A percentile compares a stretch with the other conserved stretches of the same genome.
phyloP scores from a whole-genome alignment of 2,113 vertebrate species.

The Catagonus wagneri region DNA sequence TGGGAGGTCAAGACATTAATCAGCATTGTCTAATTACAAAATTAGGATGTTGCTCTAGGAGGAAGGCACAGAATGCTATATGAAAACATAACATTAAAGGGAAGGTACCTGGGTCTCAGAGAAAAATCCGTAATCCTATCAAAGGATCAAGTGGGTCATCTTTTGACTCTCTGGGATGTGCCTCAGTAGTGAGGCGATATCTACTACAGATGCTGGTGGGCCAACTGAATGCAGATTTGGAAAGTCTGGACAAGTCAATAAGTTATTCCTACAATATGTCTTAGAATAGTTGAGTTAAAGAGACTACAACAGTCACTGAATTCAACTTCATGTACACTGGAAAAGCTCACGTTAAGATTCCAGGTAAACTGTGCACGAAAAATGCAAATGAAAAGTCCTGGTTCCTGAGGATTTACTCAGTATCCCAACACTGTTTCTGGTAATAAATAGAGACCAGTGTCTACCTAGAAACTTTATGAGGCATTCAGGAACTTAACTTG shows the following conservation, averaged over 20 bases:
- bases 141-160: neutral
- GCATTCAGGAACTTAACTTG: neutral
- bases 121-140: neutral
- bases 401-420: neutral
- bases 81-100: constrained; percentile 9
- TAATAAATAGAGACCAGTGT: constrained; percentile 43
- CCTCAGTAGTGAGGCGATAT: neutral
- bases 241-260: neutral
- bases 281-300: neutral
- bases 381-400: neutral
- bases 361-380: constrained; percentile 31
- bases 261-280: neutral
- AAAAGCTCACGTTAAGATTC: neutral
- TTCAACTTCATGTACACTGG: neutral
- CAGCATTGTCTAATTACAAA: constrained; percentile 6
- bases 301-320: neutral
- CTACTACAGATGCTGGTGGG: neutral
- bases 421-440: neutral
- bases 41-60: neutral
- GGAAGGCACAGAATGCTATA: neutral
- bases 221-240: neutral
- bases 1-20: neutral
- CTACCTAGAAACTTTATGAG: constrained; percentile 39
- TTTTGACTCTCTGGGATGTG: neutral
- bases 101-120: neutral